Percentiles rank a stretch among this genome's conserved stretches.
Evolutionary conservation across 2,797 vertebrate species (phyloP).

Genomic region (Enoplosus armatus): DNA sequence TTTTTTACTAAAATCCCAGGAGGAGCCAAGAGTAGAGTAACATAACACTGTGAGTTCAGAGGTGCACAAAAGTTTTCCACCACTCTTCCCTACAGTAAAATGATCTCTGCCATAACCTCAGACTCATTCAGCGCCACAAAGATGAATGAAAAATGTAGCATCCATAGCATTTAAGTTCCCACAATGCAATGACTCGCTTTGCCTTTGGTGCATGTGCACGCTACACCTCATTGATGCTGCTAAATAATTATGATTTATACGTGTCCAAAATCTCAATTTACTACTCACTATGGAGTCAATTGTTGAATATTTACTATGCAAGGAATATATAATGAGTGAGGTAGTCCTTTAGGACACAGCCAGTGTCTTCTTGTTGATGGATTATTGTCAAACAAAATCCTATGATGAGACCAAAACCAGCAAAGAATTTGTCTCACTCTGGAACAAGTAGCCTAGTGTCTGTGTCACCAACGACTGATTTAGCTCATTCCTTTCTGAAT

Average conservation of each 20-base stretch:
- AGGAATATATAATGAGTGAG: not conserved
- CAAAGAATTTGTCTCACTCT: not conserved
- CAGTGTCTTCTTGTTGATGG: not conserved
- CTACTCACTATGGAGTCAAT: not conserved
- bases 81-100: not conserved
- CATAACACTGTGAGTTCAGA: not conserved
- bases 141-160: not conserved
- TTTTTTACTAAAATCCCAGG: no score
- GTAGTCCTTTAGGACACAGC: not conserved
- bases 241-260: not conserved
- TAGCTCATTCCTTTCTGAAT: no score
- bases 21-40: not conserved
- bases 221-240: not conserved
- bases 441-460: no score
- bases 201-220: not conserved
- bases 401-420: not conserved
- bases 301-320: not conserved
- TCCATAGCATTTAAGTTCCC: not conserved
- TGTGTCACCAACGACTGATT: not conserved
- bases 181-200: not conserved
- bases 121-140: not conserved
- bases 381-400: not conserved
- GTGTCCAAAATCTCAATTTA: not conserved
- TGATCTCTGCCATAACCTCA: not conserved
- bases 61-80: not conserved